These are phyloP conservation scores for Aphelenchoides fujianensis DNA, from an alignment of 1,140 invertebrate species.

Conservation along the genomic window DNA sequence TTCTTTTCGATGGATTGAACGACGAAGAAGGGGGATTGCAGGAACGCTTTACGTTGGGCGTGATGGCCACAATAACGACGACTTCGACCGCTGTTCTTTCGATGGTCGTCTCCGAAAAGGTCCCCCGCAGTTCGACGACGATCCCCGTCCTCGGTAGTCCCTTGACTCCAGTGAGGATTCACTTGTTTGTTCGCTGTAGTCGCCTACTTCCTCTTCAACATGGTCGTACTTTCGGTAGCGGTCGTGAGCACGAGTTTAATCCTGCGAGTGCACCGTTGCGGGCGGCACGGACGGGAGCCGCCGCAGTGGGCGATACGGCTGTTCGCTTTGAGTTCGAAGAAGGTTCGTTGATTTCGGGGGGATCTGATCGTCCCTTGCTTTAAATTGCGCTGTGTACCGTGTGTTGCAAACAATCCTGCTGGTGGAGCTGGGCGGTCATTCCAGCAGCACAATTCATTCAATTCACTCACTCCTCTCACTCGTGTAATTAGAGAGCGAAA, in stretches of 20 bases:
- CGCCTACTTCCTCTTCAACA: conserved; percentile 58
- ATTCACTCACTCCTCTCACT: no score
- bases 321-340: conserved; percentile 34
- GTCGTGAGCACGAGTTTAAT: conserved; percentile 51
- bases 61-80: conserved; percentile 44
- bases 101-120: conserved; percentile 52
- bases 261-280: conserved; percentile 51
- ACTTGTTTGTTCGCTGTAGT: no score
- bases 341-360: no score
- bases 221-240: conserved; percentile 51
- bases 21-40: no score
- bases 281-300: conserved; percentile 47
- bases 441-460: no score
- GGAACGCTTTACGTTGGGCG: conserved; percentile 55
- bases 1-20: no score
- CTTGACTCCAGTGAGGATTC: no score
- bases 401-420: no score
- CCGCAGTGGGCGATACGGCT: conserved; percentile 36
- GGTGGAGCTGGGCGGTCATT: no score
- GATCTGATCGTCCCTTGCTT: no score
- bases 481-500: no score
- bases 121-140: conserved; percentile 52
- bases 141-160: conserved; percentile 50
- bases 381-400: no score
- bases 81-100: conserved; percentile 45